phyloP scores from a whole-genome alignment of 2,113 vertebrate genomes.

The Hippocampus abdominalis region DNA sequence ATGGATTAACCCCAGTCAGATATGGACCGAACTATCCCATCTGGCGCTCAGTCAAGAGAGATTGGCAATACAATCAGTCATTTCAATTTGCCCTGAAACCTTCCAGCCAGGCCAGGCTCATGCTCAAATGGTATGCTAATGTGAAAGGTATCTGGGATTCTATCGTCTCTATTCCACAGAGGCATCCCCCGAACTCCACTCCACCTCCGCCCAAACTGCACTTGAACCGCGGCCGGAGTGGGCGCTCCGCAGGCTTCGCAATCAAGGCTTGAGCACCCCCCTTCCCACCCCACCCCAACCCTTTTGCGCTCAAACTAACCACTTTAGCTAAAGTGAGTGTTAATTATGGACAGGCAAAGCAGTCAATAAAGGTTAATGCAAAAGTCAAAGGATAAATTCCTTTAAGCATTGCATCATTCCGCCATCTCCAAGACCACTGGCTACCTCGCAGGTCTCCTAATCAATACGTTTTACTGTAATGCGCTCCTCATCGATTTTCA shows the following conservation, averaged over 20 bases:
- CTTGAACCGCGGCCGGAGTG: slow-evolving; percentile 66
- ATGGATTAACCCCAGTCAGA: slow-evolving; percentile 78
- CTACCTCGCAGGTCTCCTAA: slow-evolving; percentile 81
- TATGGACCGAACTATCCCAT: slow-evolving; percentile 76
- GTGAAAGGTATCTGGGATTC: slow-evolving; percentile 75
- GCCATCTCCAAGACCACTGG: slow-evolving; percentile 87
- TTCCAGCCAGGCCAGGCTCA: slow-evolving; percentile 66
- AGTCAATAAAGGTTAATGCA: slow-evolving; percentile 99
- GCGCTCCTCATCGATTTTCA: slow-evolving; percentile 84
- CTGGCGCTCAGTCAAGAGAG: slow-evolving; percentile 74
- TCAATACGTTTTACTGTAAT: slow-evolving; percentile 99
- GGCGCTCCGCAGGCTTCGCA: slow-evolving; percentile 63
- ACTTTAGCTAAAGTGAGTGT: slow-evolving; percentile 98
- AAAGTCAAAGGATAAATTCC: slow-evolving; percentile 97
- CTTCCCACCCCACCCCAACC: slow-evolving; percentile 3
- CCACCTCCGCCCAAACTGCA: slow-evolving; percentile 36
- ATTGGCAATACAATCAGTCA: slow-evolving; percentile 81
- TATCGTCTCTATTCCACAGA: slow-evolving; percentile 74
- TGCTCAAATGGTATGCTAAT: slow-evolving; percentile 78
- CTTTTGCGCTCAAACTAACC: slow-evolving; percentile 84
- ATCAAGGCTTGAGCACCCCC: slow-evolving; percentile 49
- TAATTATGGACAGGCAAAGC: slow-evolving; percentile 98
- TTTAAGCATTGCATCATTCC: slow-evolving; percentile 95
- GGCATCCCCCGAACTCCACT: slow-evolving; percentile 42
- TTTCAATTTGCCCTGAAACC: slow-evolving; percentile 81